Base-by-base conservation (phyloP, 2,113 vertebrate species). In the Amphiprion percula region DNA sequence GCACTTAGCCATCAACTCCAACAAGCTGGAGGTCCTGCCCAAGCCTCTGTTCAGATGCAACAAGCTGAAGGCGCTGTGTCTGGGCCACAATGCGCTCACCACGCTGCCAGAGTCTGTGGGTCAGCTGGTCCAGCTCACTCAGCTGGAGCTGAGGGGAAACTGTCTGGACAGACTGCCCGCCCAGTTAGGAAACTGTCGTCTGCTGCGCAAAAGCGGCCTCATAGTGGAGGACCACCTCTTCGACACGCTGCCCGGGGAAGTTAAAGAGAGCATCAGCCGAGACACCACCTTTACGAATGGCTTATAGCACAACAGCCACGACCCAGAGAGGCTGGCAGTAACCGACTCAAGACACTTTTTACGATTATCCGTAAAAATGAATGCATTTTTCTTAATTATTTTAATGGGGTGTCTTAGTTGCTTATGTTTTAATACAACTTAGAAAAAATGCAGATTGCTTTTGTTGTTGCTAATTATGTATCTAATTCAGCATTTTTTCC, bases 171-270 rank as follows among this genome's bases (percentile, higher is more conserved):
- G 95, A 73, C 95, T 99, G 85, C 97, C 98, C 12, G 84, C 90
- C 44, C 95, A 96, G 17, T 93, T 99, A 56, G 94, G 95, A 56
- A 96, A 95, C 79, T 99, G 98, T 91, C 96, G 95, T 37, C 90
- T 96, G 94, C 96, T 99, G 90, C 96, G 95, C 89, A 97, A 94
- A 93, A 96, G 90, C 0, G 94, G 95, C 77, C 95, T 99, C 10
- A 56, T 96, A 7, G 96, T 99, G 73, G 98, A 99, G 93, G 98
- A 99, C 91, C 97, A 98, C 80, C 97, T 99, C 85, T 98, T 97
- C 91, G 97, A 99, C 37, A 93, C 96, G 10, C 95, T 99, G 90
- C 97, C 98, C 14, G 92, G 94, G 0, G 97, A 99, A 66, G 95
- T 96, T 54, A 99, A 97, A 92, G 97, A 99, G 91, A 92, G 93